These are phyloP conservation scores for Melipona beecheii DNA, from an alignment of 2,888 invertebrate species.

Conservation along the genomic window DNA sequence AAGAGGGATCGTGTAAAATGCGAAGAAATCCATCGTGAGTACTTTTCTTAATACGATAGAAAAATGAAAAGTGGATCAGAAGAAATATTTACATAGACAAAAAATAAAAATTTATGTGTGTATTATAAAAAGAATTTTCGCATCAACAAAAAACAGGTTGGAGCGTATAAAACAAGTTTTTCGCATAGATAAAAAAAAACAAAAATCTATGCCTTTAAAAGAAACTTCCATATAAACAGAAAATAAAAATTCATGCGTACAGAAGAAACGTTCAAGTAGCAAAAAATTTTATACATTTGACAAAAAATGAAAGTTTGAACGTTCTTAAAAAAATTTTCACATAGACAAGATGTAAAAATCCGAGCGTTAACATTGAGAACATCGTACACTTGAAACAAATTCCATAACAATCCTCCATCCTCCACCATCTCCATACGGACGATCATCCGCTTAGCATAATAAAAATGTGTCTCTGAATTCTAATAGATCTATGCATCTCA, in stretches of 20 bases:
- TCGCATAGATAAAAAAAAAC: too few relatives aligned
- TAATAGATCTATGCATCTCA: not conserved
- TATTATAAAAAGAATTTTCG: too few relatives aligned
- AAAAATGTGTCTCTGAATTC: not conserved
- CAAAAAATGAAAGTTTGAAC: not conserved
- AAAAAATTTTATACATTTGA: not conserved
- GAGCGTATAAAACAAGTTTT: too few relatives aligned
- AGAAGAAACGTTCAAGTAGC: not conserved
- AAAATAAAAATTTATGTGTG: not conserved
- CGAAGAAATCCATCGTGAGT: conserved; percentile 76
- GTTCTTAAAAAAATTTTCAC: not conserved
- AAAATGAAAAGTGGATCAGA: not conserved
- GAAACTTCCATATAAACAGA: not conserved
- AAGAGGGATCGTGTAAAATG: conserved; percentile 69
- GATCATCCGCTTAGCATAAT: not conserved
- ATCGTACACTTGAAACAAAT: not conserved
- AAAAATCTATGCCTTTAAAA: not conserved
- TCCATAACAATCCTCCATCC: not conserved
- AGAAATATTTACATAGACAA: not conserved
- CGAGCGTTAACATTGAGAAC: not conserved
- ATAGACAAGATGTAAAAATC: not conserved
- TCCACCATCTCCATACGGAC: not conserved
- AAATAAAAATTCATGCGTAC: not conserved
- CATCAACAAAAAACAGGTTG: too few relatives aligned
- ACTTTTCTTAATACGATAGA: not conserved